Base-by-base conservation (phyloP, 2,888 invertebrate species). In the Smittia aterrima region DNA sequence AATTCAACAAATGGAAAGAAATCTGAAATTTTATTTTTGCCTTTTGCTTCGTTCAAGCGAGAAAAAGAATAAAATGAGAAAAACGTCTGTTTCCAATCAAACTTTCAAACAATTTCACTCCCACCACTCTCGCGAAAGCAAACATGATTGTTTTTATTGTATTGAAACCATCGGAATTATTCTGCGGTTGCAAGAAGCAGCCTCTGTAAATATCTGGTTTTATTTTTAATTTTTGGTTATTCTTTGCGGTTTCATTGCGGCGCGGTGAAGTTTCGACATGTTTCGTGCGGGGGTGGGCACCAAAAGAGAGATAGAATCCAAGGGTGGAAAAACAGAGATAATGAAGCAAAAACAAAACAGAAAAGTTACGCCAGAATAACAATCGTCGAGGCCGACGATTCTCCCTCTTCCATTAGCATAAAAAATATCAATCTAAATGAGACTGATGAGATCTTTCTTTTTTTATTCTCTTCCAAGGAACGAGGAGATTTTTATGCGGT, bases 71-170 rank as follows among this genome's bases (percentile, higher is more conserved):
- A 72, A 72, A 72, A 62, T 72, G 54, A 70, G 18, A 32, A 40
- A 72, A 72, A 72, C 54, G 72, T 72, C 72, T 72, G 72, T 72
- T 72, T 72, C 72, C 72, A 72, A 72, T 72, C 72, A 62, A 72
- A 72, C 72, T 72, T 72, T 72, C 62, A 72, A 72, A 58, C 72
- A 58, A 72, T 32, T 62, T 62, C 25, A 7, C 25, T 27, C 62
- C 62, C n/a, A 54, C 54, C 58, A 13, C 62, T 32, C 54, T 22
- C 32, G 54, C 58, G 22, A 58, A 18, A 58, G n/a, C 3, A 47
- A 72, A 72, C 72, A 24, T 72, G 32, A 72, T 72, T 72, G 72
- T 72, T 72, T 72, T 72, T 72, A 62, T 70, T 62, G 38, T 72
- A 58, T 27, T 64, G 13, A 22, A 54, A 54, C 70, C 70, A 54